Conservation (phyloP, 2,113 vertebrate species). For the Cinclus cinclus region DNA sequence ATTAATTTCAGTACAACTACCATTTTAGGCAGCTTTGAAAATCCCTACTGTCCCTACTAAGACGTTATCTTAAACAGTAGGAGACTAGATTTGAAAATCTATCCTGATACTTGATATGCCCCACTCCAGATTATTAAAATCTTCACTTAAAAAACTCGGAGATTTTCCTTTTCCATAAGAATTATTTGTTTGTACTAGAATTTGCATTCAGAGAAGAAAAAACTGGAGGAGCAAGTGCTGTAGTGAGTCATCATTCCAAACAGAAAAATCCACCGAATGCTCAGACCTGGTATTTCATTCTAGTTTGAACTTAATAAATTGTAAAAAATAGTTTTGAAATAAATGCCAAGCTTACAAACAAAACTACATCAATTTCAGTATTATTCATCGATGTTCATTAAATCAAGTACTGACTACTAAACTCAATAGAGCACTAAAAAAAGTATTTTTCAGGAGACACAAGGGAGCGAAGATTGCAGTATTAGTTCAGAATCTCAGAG, state of each 20-base stretch:
- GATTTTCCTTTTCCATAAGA: background rate
- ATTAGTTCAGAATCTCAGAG: background rate
- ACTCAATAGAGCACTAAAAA: background rate
- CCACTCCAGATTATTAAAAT: background rate
- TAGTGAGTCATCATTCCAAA: background rate
- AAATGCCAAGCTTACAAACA: background rate
- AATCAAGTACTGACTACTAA: background rate
- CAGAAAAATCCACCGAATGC: background rate
- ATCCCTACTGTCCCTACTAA: background rate
- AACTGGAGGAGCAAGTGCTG: background rate
- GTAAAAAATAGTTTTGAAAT: background rate
- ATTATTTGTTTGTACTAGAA: background rate
- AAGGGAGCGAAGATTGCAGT: background rate
- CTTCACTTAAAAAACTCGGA: background rate
- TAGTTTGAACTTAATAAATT: background rate
- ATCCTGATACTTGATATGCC: background rate
- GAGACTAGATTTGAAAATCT: background rate
- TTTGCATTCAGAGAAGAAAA: background rate
- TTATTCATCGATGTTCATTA: background rate
- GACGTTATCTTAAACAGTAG: background rate
- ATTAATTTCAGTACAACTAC: background rate
- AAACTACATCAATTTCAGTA: background rate
- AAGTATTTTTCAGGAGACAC: background rate
- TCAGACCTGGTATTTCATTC: background rate
- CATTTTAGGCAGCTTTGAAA: background rate